phyloP scores from a whole-genome alignment of 35 echinoderm and acorn worm species.

The Eucidaris tribuloides region DNA sequence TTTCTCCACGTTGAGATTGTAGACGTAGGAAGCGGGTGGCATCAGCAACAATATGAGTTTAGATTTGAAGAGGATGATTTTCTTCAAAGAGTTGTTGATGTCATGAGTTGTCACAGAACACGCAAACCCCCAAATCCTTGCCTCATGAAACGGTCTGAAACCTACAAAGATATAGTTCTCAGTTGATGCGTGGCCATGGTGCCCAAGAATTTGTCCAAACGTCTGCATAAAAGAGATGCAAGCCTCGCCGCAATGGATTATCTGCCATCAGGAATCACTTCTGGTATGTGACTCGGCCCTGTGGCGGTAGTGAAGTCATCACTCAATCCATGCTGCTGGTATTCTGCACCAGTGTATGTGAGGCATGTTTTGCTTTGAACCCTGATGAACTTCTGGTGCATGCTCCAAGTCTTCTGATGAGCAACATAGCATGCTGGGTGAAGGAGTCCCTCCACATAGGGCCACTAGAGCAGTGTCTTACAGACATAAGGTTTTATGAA shows the following conservation, averaged over 20 bases:
- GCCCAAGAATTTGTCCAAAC: constrained; percentile 39
- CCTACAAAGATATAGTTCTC: constrained; percentile 8
- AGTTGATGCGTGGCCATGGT: constrained; percentile 41
- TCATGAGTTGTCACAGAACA: constrained; percentile 48
- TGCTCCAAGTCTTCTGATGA: constrained; percentile 34
- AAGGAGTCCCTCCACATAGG: not conserved
- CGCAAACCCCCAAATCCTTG: constrained; percentile 19
- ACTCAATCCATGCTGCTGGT: not conserved
- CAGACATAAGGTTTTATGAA: constrained; percentile 21
- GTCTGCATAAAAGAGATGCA: not conserved
- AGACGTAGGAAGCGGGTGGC: constrained; percentile 28
- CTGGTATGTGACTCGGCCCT: constrained; percentile 28
- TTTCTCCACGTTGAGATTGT: constrained; percentile 37
- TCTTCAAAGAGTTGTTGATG: not conserved
- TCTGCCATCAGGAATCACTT: constrained; percentile 35
- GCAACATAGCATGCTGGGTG: not conserved
- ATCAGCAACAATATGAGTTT: constrained; percentile 46
- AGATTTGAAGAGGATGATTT: constrained; percentile 33
- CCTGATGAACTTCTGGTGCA: constrained; percentile 12
- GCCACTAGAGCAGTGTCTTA: constrained; percentile 1
- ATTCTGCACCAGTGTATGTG: constrained; percentile 18
- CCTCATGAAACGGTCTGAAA: constrained; percentile 1
- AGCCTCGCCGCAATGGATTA: not conserved
- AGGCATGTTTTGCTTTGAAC: constrained; percentile 20
- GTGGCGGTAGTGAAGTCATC: constrained; percentile 3